These are phyloP conservation scores for Arctocebus calabarensis DNA, from an alignment of 2,797 vertebrate genomes.

Conservation along the genomic window DNA sequence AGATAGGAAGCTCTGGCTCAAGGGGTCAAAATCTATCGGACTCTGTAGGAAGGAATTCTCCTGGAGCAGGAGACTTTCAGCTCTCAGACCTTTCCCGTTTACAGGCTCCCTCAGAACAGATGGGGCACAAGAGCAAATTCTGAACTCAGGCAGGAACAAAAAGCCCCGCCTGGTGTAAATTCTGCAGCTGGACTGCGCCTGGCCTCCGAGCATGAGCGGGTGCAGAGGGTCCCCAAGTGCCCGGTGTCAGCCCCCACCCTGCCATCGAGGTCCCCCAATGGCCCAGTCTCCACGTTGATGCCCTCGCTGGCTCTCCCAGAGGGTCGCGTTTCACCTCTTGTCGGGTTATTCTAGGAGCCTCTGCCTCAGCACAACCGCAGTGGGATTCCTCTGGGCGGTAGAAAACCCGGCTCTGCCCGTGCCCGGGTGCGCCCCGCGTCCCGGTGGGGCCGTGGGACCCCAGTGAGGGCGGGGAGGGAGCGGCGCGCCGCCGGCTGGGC, in stretches of 20 bases:
- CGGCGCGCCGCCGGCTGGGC: background rate
- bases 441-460: background rate
- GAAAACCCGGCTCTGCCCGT: background rate
- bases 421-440: background rate
- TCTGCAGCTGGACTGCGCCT: too few relatives aligned
- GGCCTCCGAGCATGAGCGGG: background rate
- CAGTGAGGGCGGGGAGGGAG: too few relatives aligned
- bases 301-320: accelerated
- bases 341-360: background rate
- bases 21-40: background rate
- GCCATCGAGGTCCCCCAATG: background rate
- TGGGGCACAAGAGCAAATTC: background rate
- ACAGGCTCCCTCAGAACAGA: too few relatives aligned
- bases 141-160: background rate
- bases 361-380: background rate
- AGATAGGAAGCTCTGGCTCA: background rate
- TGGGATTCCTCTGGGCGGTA: background rate
- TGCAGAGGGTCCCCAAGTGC: background rate
- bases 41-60: background rate
- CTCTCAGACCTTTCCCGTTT: background rate
- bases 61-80: background rate
- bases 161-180: background rate
- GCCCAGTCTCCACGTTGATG: background rate
- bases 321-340: background rate
- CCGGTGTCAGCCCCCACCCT: background rate